phyloP scores from a whole-genome alignment of 1,140 invertebrate genomes.

The Agrypnia vestita region DNA sequence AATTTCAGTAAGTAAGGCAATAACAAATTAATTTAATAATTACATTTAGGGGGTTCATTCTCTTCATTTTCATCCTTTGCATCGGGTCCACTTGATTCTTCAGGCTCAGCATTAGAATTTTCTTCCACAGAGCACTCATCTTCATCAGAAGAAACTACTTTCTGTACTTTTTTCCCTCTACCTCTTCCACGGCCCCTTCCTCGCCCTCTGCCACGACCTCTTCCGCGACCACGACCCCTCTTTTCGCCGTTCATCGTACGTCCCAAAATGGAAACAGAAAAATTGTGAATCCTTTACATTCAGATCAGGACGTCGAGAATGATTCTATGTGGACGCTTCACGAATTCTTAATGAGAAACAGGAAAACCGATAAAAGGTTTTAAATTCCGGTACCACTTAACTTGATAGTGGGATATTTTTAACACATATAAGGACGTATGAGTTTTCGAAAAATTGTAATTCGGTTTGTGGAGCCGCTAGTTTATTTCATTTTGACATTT shows the following conservation, averaged over 20 bases:
- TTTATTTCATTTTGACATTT: no score
- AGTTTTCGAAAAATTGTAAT: no score
- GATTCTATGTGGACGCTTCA: no score
- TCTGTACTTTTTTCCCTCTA: constrained; percentile 81
- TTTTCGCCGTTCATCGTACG: constrained; percentile 71
- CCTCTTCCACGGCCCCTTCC: constrained; percentile 80
- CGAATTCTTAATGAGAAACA: no score
- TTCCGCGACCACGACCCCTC: constrained; percentile 74
- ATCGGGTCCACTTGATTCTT: constrained; percentile 67
- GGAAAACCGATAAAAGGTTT: no score
- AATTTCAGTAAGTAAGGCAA: neutral
- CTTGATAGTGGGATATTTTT: no score
- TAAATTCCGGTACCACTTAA: no score
- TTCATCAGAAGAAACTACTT: constrained; percentile 83
- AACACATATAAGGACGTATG: no score
- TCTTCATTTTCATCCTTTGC: constrained; percentile 72
- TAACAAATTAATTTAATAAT: constrained; percentile 19
- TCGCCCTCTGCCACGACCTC: constrained; percentile 78
- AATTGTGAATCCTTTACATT: no score
- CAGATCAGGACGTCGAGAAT: no score
- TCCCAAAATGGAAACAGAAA: no score
- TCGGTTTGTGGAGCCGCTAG: no score
- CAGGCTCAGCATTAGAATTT: constrained; percentile 68
- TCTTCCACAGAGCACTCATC: constrained; percentile 78
- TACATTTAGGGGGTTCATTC: constrained; percentile 72